A percentile compares a stretch with the other conserved stretches of the same genome.
Evolutionary conservation across 2,888 invertebrate species (phyloP).

Genomic region (Dasypolia templi): DNA sequence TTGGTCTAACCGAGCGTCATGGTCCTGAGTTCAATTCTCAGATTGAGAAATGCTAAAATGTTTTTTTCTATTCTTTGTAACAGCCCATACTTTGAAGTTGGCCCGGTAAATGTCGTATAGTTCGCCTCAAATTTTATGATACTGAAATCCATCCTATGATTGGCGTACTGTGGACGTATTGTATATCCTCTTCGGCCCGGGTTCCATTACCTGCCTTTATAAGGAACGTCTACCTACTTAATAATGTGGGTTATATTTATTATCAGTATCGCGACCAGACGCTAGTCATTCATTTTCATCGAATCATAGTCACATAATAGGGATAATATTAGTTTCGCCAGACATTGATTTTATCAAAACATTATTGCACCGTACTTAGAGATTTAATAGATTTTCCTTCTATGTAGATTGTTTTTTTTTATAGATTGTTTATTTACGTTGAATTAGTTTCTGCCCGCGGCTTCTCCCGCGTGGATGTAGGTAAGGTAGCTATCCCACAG

Average conservation of each 20-base stretch:
- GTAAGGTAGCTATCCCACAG: too few species aligned
- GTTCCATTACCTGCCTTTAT: conserved; percentile 13
- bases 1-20: not conserved
- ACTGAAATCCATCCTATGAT: not conserved
- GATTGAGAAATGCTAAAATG: not conserved
- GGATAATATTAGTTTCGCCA: not conserved
- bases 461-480: too few species aligned
- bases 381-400: conserved; percentile 8
- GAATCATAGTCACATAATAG: not conserved
- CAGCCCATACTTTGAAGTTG: not conserved
- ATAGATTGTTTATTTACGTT: not conserved
- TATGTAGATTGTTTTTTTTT: conserved; percentile 1
- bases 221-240: not conserved
- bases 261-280: not conserved
- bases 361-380: not conserved
- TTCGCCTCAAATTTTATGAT: not conserved
- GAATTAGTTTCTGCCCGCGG: not conserved
- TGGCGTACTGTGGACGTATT: not conserved
- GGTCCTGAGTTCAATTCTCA: not conserved
- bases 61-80: not conserved
- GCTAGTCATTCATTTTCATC: not conserved
- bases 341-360: conserved; percentile 1
- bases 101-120: not conserved
- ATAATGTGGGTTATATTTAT: not conserved
- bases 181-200: not conserved